Conservation (phyloP, 2,113 vertebrate genomes). For the Oncorhynchus gorbuscha region DNA sequence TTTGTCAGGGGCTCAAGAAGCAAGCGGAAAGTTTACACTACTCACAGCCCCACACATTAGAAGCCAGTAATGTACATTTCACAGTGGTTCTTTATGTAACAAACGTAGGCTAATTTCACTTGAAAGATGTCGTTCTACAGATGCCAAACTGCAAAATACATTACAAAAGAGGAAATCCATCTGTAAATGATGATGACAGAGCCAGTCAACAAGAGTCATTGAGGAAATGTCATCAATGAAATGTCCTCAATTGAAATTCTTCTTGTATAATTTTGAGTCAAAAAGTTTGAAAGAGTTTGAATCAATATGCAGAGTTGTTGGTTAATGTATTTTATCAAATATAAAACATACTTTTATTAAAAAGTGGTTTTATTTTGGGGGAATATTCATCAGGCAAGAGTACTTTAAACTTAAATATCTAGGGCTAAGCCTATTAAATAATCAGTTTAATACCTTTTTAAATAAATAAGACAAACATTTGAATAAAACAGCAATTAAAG, state of each 20-base stretch:
- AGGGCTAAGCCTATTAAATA: too few species aligned
- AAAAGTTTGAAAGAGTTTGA: background rate
- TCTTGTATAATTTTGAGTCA: background rate
- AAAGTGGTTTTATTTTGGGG: too few species aligned
- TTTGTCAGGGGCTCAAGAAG: background rate
- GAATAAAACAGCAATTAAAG: too few species aligned
- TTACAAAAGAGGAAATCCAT: background rate
- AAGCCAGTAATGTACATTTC: background rate
- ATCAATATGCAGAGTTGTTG: too few species aligned
- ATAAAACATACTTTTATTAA: too few species aligned
- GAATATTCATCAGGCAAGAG: too few species aligned
- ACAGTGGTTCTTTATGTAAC: background rate
- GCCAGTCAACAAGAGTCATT: background rate
- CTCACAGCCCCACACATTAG: too few species aligned
- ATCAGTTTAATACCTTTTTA: too few species aligned
- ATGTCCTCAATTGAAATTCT: background rate
- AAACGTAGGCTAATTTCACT: background rate
- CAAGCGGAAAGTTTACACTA: slow-evolving; percentile 8
- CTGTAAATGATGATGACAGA: background rate
- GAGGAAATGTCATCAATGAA: background rate
- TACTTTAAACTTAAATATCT: too few species aligned
- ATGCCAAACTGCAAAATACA: background rate
- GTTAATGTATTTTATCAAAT: too few species aligned
- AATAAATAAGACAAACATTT: too few species aligned
- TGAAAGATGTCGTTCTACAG: background rate